A percentile compares a stretch with the other conserved stretches of the same genome.
Evolutionary conservation across 2,888 invertebrate species (phyloP).

Genomic region (Chirona hameri): DNA sequence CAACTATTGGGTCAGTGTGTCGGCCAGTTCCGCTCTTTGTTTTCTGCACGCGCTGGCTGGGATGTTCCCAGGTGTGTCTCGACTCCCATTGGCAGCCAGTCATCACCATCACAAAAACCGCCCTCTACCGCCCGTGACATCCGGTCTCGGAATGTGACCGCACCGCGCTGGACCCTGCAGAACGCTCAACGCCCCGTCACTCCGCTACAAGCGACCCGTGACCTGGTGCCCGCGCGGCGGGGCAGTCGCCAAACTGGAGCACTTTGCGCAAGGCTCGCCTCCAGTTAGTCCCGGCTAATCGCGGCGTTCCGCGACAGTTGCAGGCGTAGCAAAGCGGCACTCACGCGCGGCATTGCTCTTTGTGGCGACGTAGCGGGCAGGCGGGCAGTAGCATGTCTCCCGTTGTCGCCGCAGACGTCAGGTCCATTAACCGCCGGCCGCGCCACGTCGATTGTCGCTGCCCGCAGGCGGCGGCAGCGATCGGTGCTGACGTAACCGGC

Average conservation of each 20-base stretch:
- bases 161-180: too few species aligned
- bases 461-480: neutral
- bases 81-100: too few species aligned
- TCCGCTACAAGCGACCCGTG: too few species aligned
- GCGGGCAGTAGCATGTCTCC: neutral
- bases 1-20: conserved; percentile 4
- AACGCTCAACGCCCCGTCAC: too few species aligned
- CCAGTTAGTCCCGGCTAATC: neutral
- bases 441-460: neutral
- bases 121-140: too few species aligned
- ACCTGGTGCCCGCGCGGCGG: too few species aligned
- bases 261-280: neutral
- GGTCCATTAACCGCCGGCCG: neutral
- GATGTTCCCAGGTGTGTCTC: too few species aligned
- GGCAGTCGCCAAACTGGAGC: neutral
- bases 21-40: neutral
- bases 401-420: neutral
- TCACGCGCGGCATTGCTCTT: neutral
- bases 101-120: too few species aligned
- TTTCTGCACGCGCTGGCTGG: neutral
- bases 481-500: neutral
- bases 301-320: neutral
- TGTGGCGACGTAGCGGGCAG: neutral
- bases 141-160: too few species aligned
- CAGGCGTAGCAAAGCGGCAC: neutral